Conservation (phyloP, 2,113 vertebrate genomes). For the Thamnaconus septentrionalis region DNA sequence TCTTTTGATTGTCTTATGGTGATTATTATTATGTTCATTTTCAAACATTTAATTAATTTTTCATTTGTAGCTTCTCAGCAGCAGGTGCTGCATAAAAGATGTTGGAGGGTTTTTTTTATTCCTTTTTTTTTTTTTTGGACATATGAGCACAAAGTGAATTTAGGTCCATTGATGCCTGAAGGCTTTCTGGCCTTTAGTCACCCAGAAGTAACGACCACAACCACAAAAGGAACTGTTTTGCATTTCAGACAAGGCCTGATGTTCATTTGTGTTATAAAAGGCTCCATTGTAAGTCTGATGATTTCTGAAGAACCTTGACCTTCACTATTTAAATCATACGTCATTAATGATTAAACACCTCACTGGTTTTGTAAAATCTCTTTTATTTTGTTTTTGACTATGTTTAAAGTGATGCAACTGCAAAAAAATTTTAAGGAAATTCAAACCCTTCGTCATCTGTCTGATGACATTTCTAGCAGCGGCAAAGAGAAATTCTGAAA, state of each 20-base stretch:
- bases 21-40: too few relatives aligned
- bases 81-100: constrained; percentile 32
- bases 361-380: too few relatives aligned
- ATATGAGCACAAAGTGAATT: constrained; percentile 38
- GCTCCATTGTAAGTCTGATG: not conserved
- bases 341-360: too few relatives aligned
- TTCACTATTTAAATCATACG: too few relatives aligned
- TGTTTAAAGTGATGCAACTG: too few relatives aligned
- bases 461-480: too few relatives aligned
- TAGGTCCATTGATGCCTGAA: constrained; percentile 47
- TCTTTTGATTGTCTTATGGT: too few relatives aligned
- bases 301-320: not conserved
- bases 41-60: not conserved
- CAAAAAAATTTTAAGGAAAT: too few relatives aligned
- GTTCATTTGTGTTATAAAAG: constrained; percentile 15
- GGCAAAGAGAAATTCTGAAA: too few relatives aligned
- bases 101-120: not conserved
- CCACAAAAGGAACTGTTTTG: constrained; percentile 46
- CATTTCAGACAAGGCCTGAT: constrained; percentile 37
- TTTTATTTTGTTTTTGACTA: too few relatives aligned
- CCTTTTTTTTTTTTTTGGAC: not conserved
- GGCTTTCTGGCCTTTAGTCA: constrained; percentile 53
- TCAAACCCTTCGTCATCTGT: too few relatives aligned
- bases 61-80: constrained; percentile 9
- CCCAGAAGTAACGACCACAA: constrained; percentile 54